A percentile compares a stretch with the other conserved stretches of the same genome.
phyloP scores from a whole-genome alignment of 2,888 invertebrate genomes.

The Spialia ferax region DNA sequence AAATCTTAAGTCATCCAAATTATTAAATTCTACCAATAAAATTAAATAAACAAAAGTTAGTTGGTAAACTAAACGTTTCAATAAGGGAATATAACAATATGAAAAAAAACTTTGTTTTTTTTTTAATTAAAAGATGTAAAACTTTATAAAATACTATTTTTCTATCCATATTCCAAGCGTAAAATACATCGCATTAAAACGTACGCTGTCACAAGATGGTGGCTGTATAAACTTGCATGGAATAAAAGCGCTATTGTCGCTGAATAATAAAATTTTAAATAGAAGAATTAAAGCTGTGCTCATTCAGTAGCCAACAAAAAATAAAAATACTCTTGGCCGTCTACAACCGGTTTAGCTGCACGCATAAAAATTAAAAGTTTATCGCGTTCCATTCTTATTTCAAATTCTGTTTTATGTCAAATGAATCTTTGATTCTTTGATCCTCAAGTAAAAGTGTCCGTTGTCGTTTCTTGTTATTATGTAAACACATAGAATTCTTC shows the following conservation, averaged over 20 bases:
- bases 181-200: slow-evolving; percentile 47
- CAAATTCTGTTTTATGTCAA: slow-evolving; percentile 12
- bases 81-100: too few species aligned
- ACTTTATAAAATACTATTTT: background rate
- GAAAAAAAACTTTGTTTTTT: too few species aligned
- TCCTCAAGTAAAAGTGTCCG: background rate
- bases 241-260: slow-evolving; percentile 63
- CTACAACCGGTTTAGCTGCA: slow-evolving; percentile 52
- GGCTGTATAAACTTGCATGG: slow-evolving; percentile 54
- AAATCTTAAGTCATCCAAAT: too few species aligned
- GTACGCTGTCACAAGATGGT: slow-evolving; percentile 56
- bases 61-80: too few species aligned
- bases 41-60: too few species aligned
- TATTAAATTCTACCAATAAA: too few species aligned
- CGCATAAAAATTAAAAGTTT: slow-evolving; percentile 39
- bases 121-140: background rate
- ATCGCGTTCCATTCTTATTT: slow-evolving; percentile 30
- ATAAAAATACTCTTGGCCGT: slow-evolving; percentile 58
- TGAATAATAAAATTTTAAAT: slow-evolving; percentile 64
- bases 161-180: slow-evolving; percentile 2
- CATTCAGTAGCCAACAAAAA: slow-evolving; percentile 59
- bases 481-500: slow-evolving; percentile 38
- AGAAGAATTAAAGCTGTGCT: slow-evolving; percentile 67
- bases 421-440: background rate
- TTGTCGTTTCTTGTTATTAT: background rate